Evolutionary conservation across 2,113 vertebrate genomes (phyloP).

Genomic region (Salvelinus sp.): DNA sequence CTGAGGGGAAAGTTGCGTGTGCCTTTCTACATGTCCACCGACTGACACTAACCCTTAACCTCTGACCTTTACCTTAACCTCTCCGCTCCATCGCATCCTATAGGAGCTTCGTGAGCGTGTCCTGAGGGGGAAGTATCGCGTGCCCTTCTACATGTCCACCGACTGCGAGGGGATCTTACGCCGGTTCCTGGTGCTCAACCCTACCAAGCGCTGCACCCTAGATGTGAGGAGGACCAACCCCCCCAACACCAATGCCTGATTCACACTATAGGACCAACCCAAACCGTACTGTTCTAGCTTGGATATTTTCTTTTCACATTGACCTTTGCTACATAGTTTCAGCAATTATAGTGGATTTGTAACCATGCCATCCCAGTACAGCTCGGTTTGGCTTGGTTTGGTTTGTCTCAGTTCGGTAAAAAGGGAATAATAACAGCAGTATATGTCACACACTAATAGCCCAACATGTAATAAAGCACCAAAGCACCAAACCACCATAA

Average conservation of each 20-base stretch:
- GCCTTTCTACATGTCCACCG: constrained; percentile 90
- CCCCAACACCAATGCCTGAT: background rate
- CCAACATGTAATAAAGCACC: too few species aligned
- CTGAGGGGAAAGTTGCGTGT: constrained; percentile 90
- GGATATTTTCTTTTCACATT: too few species aligned
- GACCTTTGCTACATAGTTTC: too few species aligned
- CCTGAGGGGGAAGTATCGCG: constrained; percentile 91
- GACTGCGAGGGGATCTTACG: constrained; percentile 94
- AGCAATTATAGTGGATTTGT: background rate
- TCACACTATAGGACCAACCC: background rate
- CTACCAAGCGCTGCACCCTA: constrained; percentile 89
- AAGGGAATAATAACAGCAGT: too few species aligned
- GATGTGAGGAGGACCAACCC: constrained; percentile 74
- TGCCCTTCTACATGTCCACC: constrained; percentile 97
- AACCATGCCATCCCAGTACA: too few species aligned
- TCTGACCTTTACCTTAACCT: too few species aligned
- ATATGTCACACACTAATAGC: too few species aligned
- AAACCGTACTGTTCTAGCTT: background rate
- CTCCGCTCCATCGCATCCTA: too few species aligned
- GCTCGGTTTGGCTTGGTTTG: too few species aligned
- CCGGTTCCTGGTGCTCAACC: constrained; percentile 91
- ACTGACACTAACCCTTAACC: constrained; percentile 66
- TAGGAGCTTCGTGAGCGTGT: constrained; percentile 93
- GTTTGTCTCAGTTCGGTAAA: too few species aligned
- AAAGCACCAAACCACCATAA: background rate